These are phyloP conservation scores for Willowsia nigromaculata DNA, from an alignment of 2,888 invertebrate genomes.

Conservation along the genomic window DNA sequence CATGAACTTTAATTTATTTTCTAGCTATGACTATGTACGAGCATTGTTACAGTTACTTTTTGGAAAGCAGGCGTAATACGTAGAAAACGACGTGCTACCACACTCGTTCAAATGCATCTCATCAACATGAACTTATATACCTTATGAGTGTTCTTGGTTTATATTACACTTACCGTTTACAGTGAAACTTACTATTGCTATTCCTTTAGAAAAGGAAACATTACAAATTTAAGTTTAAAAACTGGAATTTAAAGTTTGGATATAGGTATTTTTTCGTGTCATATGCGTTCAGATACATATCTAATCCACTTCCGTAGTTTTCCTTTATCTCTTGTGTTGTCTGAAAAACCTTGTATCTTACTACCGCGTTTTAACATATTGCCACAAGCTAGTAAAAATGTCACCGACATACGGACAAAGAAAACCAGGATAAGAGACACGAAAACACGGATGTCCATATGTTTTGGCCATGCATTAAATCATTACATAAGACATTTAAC, in stretches of 20 bases:
- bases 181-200: background rate
- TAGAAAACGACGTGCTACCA: constrained; percentile 24
- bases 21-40: constrained; percentile 49
- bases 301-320: constrained; percentile 62
- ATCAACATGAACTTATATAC: constrained; percentile 48
- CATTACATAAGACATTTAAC: constrained; percentile 19
- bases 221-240: constrained; percentile 35
- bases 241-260: constrained; percentile 55
- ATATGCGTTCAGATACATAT: constrained; percentile 19
- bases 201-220: constrained; percentile 48
- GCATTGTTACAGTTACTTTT: constrained; percentile 71
- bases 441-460: constrained; percentile 41
- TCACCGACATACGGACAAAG: constrained; percentile 63
- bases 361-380: constrained; percentile 25
- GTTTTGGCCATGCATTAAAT: constrained; percentile 44
- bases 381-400: constrained; percentile 62
- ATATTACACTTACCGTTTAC: background rate
- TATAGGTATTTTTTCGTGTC: background rate
- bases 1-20: constrained; percentile 47
- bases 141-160: constrained; percentile 2
- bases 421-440: constrained; percentile 24
- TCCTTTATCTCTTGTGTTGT: constrained; percentile 48
- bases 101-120: constrained; percentile 66
- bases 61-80: constrained; percentile 54
- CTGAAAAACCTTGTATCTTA: constrained; percentile 49